Percentiles rank a stretch among this genome's conserved stretches.
Evolutionary conservation across 2,113 vertebrate species (phyloP).

Genomic region (Sinocyclocheilus rhinocerous): DNA sequence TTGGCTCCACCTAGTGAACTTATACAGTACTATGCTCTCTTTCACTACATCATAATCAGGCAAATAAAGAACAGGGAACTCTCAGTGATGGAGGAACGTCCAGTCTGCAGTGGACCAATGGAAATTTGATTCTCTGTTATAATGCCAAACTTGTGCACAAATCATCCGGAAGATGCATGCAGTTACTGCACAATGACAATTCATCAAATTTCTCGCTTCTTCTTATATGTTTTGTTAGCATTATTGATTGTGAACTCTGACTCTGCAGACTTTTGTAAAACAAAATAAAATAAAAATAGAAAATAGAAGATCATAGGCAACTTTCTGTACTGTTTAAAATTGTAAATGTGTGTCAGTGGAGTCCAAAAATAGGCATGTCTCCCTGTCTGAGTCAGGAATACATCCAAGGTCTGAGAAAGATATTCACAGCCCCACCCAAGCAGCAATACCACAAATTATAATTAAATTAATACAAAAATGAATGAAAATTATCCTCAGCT

Average conservation of each 20-base stretch:
- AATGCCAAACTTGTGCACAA: background rate
- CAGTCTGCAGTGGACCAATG: background rate
- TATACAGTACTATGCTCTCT: constrained; percentile 22
- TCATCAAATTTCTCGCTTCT: background rate
- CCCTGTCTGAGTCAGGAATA: constrained; percentile 23
- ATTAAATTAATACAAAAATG: background rate
- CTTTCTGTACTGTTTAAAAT: constrained; percentile 25
- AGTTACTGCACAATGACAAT: background rate
- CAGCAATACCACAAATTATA: background rate
- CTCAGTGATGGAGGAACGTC: background rate
- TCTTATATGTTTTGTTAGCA: background rate
- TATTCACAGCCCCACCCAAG: constrained; percentile 49
- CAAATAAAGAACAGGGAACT: constrained; percentile 18
- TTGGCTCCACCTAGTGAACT: background rate
- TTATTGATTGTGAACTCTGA: background rate
- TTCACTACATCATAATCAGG: constrained; percentile 14
- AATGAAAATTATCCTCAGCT: background rate
- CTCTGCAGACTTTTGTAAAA: background rate
- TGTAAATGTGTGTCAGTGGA: constrained; percentile 2
- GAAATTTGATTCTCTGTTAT: background rate
- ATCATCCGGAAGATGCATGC: background rate
- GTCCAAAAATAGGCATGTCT: constrained; percentile 50
- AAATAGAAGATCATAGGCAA: background rate
- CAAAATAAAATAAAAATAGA: background rate
- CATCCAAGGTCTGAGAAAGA: constrained; percentile 25